Evolutionary conservation across 2,888 invertebrate genomes (phyloP), one percentile per base, ranked within the genome.

Genomic region (Ganaspis brasiliensis): DNA sequence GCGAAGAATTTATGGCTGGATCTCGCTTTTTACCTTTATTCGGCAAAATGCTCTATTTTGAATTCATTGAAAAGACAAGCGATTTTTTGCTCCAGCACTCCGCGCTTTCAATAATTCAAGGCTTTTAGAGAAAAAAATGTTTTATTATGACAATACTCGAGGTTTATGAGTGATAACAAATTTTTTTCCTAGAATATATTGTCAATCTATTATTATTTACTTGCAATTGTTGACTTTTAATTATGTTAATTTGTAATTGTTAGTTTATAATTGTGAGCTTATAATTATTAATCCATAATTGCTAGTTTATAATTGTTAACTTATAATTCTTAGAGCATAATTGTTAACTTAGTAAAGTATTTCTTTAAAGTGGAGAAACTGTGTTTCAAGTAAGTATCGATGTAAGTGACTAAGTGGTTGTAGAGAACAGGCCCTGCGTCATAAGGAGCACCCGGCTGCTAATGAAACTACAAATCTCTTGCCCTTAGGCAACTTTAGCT

Each of bases 381-480:
- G 31, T 31, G 31, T 31, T 31, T 31, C 31, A 31, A 4, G 31
- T 31, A 6, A 31, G n/a, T n/a, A n/a, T n/a, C n/a, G n/a, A n/a
- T n/a, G n/a, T n/a, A n/a, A n/a, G n/a, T n/a, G n/a, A n/a, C n/a
- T n/a, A n/a, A n/a, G n/a, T n/a, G n/a, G n/a, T n/a, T n/a, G n/a
- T n/a, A n/a, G n/a, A n/a, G n/a, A 90, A 83, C 77, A 81, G 84
- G 87, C 81, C 84, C 82, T 85, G 84, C 82, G 88, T 91, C 90
- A 90, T 90, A 90, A 91, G 90, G 89, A 90, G 88, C 90, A 89
- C 87, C 88, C 89, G 90, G 90, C 85, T 85, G 88, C 90, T 31
- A 91, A 91, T 91, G 91, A 91, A 91, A 91, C 91, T 91, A 91
- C 91, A 91, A 91, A 91, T 91, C 91, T 91, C 90, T 86, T 85